Conservation (phyloP, 2,113 vertebrate genomes). For the Phainopepla nitens region DNA sequence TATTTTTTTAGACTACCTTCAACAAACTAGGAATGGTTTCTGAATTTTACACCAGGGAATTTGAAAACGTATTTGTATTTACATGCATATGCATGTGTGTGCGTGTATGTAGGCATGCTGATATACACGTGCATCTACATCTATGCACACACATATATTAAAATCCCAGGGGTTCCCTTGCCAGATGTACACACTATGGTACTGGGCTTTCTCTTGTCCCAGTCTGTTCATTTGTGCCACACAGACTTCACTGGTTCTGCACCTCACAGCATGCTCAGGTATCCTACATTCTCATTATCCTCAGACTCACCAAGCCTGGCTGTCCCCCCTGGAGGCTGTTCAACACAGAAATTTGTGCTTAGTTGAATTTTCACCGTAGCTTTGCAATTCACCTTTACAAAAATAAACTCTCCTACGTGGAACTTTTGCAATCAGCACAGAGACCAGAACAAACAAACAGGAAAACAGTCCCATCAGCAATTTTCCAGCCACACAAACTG, state of each 20-base stretch:
- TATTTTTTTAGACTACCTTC: not conserved
- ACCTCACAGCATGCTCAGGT: not conserved
- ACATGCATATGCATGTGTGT: not conserved
- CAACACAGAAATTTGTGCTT: constrained; percentile 52
- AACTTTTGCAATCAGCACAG: constrained; percentile 57
- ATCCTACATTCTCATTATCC: constrained; percentile 4
- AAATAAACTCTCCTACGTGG: constrained; percentile 58
- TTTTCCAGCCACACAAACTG: constrained; percentile 8
- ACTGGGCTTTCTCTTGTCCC: not conserved
- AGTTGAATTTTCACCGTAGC: constrained; percentile 58
- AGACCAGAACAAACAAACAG: constrained; percentile 57
- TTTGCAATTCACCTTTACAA: constrained; percentile 65
- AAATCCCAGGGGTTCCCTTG: not conserved
- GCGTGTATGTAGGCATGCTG: not conserved
- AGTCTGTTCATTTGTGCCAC: not conserved
- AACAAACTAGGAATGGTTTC: not conserved
- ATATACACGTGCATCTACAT: accelerated
- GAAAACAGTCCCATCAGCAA: constrained; percentile 23
- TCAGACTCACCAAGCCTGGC: not conserved
- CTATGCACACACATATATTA: accelerated
- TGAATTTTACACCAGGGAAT: not conserved
- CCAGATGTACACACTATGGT: accelerated
- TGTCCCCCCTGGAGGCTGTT: constrained; percentile 25
- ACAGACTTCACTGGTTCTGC: not conserved
- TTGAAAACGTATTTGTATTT: not conserved